These are phyloP conservation scores for Podilymbus podiceps DNA, from an alignment of 2,113 vertebrate species.

Conservation along the genomic window DNA sequence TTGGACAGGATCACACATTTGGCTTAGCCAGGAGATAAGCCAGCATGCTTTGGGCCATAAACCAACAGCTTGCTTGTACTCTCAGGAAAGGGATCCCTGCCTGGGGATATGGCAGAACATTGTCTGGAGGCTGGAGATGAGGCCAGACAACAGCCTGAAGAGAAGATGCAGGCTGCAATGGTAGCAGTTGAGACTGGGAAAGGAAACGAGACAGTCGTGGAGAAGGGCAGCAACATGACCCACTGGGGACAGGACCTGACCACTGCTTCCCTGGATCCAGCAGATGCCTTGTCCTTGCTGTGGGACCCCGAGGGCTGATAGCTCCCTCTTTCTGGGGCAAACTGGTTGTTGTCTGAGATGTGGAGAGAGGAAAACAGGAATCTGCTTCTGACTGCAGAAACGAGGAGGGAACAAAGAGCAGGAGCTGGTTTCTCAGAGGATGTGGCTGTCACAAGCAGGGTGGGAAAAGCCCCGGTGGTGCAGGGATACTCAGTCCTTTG, in stretches of 20 bases:
- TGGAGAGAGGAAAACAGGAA: background rate
- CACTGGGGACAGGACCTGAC: background rate
- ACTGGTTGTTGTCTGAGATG: background rate
- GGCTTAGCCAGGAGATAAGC: background rate
- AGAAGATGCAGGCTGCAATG: background rate
- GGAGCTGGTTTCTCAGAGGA: background rate
- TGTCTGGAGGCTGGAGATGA: background rate
- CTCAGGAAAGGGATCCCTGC: background rate
- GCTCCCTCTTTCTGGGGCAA: background rate
- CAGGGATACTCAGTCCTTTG: accelerated
- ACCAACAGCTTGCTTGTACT: background rate
- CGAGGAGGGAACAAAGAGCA: background rate
- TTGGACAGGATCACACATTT: background rate
- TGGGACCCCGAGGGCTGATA: background rate
- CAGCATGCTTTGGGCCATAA: background rate
- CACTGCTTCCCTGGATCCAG: accelerated
- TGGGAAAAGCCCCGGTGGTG: background rate
- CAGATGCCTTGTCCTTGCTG: accelerated
- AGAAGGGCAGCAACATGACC: background rate
- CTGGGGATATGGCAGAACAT: background rate
- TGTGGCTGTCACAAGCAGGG: background rate
- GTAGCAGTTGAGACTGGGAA: background rate
- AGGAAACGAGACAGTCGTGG: background rate
- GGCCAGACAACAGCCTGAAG: background rate
- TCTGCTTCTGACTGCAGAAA: background rate